A percentile compares a stretch with the other conserved stretches of the same genome.
phyloP scores from a whole-genome alignment of 2,113 vertebrate genomes.

The Corythornis vintsioides region DNA sequence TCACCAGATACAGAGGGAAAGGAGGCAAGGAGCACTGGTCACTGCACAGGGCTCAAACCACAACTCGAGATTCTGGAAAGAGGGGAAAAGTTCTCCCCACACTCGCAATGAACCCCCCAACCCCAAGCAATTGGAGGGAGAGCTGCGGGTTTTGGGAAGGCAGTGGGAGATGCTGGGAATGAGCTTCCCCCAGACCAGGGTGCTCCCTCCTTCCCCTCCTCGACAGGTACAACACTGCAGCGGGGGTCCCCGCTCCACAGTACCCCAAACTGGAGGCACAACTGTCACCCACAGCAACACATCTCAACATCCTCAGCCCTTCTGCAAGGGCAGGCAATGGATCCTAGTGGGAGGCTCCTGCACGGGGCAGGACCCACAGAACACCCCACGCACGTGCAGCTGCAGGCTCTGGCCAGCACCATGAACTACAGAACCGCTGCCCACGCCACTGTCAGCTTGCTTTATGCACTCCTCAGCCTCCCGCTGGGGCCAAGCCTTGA shows the following conservation, averaged over 20 bases:
- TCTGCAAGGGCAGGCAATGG: fast-evolving
- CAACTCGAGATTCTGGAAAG: background rate
- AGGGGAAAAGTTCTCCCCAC: conserved; percentile 31
- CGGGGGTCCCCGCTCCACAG: fast-evolving
- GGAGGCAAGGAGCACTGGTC: background rate
- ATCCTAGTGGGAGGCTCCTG: fast-evolving
- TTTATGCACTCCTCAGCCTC: background rate
- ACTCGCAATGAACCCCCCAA: background rate
- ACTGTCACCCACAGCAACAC: fast-evolving
- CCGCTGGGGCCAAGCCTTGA: background rate
- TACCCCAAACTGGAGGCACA: background rate
- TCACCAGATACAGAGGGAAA: background rate
- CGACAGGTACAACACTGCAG: fast-evolving
- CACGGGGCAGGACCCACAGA: background rate
- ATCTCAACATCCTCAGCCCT: fast-evolving
- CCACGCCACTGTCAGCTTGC: background rate
- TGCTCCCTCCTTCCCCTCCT: background rate
- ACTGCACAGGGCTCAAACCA: background rate
- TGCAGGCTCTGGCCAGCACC: fast-evolving
- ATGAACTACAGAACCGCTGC: background rate
- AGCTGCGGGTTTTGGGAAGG: background rate
- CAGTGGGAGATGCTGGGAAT: background rate
- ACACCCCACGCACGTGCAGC: fast-evolving
- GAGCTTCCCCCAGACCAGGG: background rate
- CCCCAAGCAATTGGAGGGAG: background rate